Conservation (phyloP, 2,797 vertebrate genomes). For the Erpetoichthys calabaricus region DNA sequence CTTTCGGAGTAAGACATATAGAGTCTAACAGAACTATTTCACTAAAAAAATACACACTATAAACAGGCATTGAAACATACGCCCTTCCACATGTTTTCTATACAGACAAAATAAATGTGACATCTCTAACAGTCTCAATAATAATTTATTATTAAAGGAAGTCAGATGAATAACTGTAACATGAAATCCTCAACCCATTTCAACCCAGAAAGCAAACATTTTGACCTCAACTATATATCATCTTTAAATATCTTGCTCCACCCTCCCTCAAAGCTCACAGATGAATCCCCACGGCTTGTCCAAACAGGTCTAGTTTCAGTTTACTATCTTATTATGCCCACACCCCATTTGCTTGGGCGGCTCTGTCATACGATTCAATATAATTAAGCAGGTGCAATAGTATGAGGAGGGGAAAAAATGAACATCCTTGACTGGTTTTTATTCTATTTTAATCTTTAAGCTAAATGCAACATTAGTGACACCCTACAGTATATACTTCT, state of each 20-base stretch:
- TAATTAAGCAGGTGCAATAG: slow-evolving; percentile 44
- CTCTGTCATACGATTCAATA: slow-evolving; percentile 46
- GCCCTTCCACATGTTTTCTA: too few species aligned
- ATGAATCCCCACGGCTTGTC: slow-evolving; percentile 52
- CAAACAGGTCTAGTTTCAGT: slow-evolving; percentile 49
- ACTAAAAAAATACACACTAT: too few species aligned
- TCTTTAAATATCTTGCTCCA: slow-evolving; percentile 3
- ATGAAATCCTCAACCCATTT: slow-evolving; percentile 10
- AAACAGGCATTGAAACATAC: too few species aligned
- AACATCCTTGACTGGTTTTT: not conserved
- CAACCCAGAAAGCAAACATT: slow-evolving; percentile 39
- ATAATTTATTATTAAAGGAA: not conserved
- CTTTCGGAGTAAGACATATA: too few species aligned
- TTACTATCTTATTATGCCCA: slow-evolving; percentile 53
- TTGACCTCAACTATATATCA: slow-evolving; percentile 21
- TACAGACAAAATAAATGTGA: too few species aligned
- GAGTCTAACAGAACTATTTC: too few species aligned
- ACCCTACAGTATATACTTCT: too few species aligned
- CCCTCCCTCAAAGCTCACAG: slow-evolving; percentile 45
- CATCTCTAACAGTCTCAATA: too few species aligned
- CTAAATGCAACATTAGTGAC: too few species aligned
- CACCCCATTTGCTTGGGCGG: slow-evolving; percentile 43
- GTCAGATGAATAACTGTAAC: slow-evolving; percentile 32
- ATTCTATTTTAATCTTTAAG: not conserved
- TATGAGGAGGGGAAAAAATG: slow-evolving; percentile 16